Percentiles rank a stretch among this genome's conserved stretches.
These are phyloP conservation scores for cat (Felis catus) DNA, from an alignment of 2,113 vertebrate genomes.

Conservation along the genomic window F.catus_Fca126_mat1.0 CM031419.1:111160001-111160500, in stretches of 20 bases:
- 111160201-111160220: neutral
- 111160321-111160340: rapidly evolving
- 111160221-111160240: neutral
- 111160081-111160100: neutral
- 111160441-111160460: neutral
- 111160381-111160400: neutral
- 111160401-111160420: neutral
- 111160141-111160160: too few species aligned
- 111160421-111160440: neutral
- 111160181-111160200: rapidly evolving
- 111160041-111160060: neutral
- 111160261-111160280: neutral
- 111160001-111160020: neutral
- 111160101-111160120: neutral
- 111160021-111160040: too few species aligned
- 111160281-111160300: neutral
- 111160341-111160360: rapidly evolving
- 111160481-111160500: neutral
- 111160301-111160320: too few species aligned
- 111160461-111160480: rapidly evolving
- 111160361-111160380: neutral
- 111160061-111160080: neutral
- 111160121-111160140: neutral
- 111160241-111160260: neutral
- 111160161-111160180: neutral